These are phyloP conservation scores for Penaeus chinensis DNA, from an alignment of 1,140 invertebrate genomes.

Conservation along the genomic window DNA sequence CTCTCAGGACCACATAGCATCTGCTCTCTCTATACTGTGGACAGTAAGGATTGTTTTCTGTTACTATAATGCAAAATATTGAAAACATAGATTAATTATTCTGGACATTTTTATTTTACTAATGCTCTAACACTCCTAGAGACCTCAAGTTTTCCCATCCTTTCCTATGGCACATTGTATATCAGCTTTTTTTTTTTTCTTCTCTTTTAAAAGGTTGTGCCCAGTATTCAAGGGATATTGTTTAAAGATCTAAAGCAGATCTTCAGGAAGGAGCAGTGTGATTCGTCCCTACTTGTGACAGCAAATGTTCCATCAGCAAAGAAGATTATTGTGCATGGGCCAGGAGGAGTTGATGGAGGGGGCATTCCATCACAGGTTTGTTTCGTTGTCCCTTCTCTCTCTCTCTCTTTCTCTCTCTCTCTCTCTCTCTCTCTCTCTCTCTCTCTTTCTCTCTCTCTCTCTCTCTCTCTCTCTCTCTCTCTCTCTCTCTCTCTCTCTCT, in stretches of 20 bases:
- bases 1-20: constrained; percentile 91
- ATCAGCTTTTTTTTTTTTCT: not conserved
- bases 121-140: too few relatives aligned
- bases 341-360: constrained; percentile 86
- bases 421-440: too few relatives aligned
- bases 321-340: constrained; percentile 98
- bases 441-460: too few relatives aligned
- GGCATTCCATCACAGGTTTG: constrained; percentile 87
- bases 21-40: constrained; percentile 94
- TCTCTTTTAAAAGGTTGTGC: constrained; percentile 78
- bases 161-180: too few relatives aligned
- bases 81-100: too few relatives aligned
- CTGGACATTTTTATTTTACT: too few relatives aligned
- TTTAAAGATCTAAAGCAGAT: constrained; percentile 99
- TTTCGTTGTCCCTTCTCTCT: not conserved
- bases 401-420: not conserved
- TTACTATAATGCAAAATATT: too few relatives aligned
- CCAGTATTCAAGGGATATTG: constrained; percentile 97
- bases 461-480: too few relatives aligned
- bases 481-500: too few relatives aligned
- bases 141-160: too few relatives aligned
- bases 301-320: constrained; percentile 99
- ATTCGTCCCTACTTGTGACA: constrained; percentile 95
- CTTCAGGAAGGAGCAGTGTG: constrained; percentile 97
- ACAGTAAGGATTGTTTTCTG: constrained; percentile 76